Percentiles rank a stretch among this genome's conserved stretches.
These are phyloP conservation scores for Sorex maritimensis DNA, from an alignment of 2,797 vertebrate genomes.

Conservation along the genomic window DNA sequence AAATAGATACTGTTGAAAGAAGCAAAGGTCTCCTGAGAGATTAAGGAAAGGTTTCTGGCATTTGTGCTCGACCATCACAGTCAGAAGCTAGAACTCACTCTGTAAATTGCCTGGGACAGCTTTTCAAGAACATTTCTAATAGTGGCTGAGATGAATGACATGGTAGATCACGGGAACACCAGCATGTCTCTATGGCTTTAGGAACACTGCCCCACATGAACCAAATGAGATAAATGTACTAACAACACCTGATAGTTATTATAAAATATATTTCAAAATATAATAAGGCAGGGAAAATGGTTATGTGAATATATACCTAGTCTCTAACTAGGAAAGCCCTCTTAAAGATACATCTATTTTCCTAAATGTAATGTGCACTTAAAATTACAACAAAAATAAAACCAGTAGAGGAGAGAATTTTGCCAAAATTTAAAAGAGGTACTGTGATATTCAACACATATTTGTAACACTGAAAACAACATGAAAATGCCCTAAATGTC, in stretches of 20 bases:
- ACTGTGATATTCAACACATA: constrained; percentile 38
- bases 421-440: constrained; percentile 37
- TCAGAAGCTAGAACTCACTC: constrained; percentile 48
- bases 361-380: neutral
- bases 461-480: constrained; percentile 53
- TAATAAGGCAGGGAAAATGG: neutral
- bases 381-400: constrained; percentile 53
- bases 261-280: constrained; percentile 38
- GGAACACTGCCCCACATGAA: constrained; percentile 9
- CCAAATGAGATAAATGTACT: constrained; percentile 9
- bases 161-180: neutral
- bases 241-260: neutral
- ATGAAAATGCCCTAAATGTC: constrained; percentile 9
- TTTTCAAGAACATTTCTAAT: constrained; percentile 13
- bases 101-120: neutral
- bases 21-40: constrained; percentile 25
- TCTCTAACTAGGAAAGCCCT: neutral
- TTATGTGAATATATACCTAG: neutral
- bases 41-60: constrained; percentile 44
- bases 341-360: constrained; percentile 33
- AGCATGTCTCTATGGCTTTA: neutral
- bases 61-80: neutral
- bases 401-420: neutral
- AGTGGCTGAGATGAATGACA: constrained; percentile 46
- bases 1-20: neutral